phyloP scores from a whole-genome alignment of 2,797 vertebrate genomes.

The Ctenopoma multispine region DNA sequence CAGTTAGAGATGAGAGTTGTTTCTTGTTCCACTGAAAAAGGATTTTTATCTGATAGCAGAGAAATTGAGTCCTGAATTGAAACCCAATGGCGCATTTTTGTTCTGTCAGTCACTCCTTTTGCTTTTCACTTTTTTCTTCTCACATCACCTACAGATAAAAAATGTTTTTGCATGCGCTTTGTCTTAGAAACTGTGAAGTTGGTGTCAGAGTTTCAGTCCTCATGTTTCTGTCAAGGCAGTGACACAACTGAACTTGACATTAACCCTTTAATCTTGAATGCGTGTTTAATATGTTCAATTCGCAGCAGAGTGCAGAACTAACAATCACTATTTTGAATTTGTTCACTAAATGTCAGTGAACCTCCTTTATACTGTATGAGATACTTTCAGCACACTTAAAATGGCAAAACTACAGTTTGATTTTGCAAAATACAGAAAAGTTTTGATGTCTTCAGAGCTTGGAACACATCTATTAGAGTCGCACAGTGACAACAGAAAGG shows the following conservation, averaged over 20 bases:
- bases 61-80: conserved; percentile 18
- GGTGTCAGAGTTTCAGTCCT: background rate
- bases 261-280: background rate
- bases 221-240: background rate
- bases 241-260: conserved; percentile 3
- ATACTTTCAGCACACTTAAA: background rate
- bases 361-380: background rate
- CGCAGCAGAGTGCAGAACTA: background rate
- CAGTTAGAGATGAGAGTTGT: conserved; percentile 16
- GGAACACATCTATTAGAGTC: conserved; percentile 1
- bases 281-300: background rate
- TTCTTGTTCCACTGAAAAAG: conserved; percentile 5
- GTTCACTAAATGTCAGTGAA: background rate
- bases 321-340: background rate
- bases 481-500: background rate
- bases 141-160: conserved; percentile 3
- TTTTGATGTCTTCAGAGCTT: conserved; percentile 10
- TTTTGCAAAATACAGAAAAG: background rate
- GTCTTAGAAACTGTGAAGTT: background rate
- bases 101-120: conserved; percentile 25
- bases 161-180: conserved; percentile 1
- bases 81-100: conserved; percentile 9
- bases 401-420: background rate
- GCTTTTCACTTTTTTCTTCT: conserved; percentile 1
- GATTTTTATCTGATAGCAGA: conserved; percentile 6